Conservation (phyloP, 2,797 vertebrate species). For the Neosalanx taihuensis region DNA sequence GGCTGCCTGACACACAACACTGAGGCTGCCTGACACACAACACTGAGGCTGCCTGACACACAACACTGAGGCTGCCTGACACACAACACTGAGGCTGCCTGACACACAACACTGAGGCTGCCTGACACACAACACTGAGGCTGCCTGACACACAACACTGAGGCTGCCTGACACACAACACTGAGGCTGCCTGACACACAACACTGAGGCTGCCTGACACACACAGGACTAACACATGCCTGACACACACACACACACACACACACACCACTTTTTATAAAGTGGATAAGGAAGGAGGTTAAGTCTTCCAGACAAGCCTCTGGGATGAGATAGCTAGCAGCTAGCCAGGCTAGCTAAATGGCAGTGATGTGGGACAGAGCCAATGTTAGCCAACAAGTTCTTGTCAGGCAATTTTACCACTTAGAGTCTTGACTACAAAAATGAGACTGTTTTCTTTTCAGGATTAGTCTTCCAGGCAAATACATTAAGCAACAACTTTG, state of each 20-base stretch:
- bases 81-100: too few relatives aligned
- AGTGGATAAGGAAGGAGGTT: background rate
- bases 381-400: background rate
- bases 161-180: too few relatives aligned
- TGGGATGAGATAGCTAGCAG: background rate
- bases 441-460: constrained; percentile 38
- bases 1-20: too few relatives aligned
- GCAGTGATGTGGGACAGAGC: background rate
- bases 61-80: too few relatives aligned
- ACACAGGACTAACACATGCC: background rate
- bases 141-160: too few relatives aligned
- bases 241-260: background rate
- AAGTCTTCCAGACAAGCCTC: background rate
- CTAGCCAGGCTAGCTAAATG: constrained; percentile 2
- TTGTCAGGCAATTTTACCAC: background rate
- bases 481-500: background rate
- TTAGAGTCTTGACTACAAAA: constrained; percentile 10
- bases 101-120: too few relatives aligned
- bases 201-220: background rate
- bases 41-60: too few relatives aligned
- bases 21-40: too few relatives aligned
- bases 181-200: too few relatives aligned
- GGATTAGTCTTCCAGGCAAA: background rate
- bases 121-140: too few relatives aligned
- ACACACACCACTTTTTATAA: background rate